Percentiles rank a stretch among this genome's conserved stretches.
phyloP scores from a whole-genome alignment of 2,113 vertebrate genomes.

The Protomyctophum bolini region DNA sequence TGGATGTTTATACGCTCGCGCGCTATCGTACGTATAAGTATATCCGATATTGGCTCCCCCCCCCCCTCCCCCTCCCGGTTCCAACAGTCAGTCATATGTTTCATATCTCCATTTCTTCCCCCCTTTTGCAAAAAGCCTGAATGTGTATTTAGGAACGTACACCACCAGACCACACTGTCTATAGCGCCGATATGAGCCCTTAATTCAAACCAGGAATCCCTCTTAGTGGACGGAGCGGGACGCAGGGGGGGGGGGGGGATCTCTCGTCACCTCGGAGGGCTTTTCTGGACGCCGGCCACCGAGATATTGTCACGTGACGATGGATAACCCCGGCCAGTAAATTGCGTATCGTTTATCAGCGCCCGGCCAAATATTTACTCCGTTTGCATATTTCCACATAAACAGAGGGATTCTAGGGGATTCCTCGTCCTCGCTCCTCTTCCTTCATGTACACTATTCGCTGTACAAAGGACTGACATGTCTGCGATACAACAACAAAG shows the following conservation, averaged over 20 bases:
- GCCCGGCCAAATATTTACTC: constrained; percentile 60
- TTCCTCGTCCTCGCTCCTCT: constrained; percentile 27
- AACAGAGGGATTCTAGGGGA: constrained; percentile 47
- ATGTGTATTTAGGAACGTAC: constrained; percentile 64
- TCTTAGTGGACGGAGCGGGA: constrained; percentile 59
- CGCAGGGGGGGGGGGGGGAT: constrained; percentile 58
- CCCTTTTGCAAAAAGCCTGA: constrained; percentile 41
- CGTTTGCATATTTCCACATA: constrained; percentile 62
- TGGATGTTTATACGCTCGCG: constrained; percentile 55
- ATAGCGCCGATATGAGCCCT: constrained; percentile 59
- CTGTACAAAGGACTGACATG: constrained; percentile 22
- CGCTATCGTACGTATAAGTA: constrained; percentile 29
- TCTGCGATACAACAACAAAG: constrained; percentile 20
- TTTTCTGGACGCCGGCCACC: constrained; percentile 55
- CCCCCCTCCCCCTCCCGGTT: constrained; percentile 20
- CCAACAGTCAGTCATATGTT: constrained; percentile 44
- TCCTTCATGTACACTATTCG: constrained; percentile 30
- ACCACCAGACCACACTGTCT: constrained; percentile 66
- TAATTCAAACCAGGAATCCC: constrained; percentile 75
- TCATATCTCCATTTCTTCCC: constrained; percentile 56
- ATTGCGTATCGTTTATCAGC: constrained; percentile 56
- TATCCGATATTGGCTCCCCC: constrained; percentile 49
- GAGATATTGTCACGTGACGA: constrained; percentile 69
- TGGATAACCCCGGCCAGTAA: constrained; percentile 52
- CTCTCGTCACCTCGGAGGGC: constrained; percentile 52